Evolutionary conservation across 2,113 vertebrate genomes (phyloP).

Genomic region (Etia nguti): DNA sequence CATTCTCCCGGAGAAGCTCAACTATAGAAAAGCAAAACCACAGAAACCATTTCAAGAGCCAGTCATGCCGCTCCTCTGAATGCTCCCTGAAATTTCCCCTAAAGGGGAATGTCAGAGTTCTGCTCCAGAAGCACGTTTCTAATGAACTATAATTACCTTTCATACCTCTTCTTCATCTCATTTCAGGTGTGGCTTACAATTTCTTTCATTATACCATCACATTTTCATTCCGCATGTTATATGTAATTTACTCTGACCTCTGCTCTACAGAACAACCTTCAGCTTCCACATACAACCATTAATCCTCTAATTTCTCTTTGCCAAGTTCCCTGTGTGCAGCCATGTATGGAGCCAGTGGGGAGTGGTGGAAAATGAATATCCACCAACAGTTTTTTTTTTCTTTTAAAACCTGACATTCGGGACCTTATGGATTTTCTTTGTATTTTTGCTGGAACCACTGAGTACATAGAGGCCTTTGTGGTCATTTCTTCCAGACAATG

Average conservation of each 20-base stretch:
- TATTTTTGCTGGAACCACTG: neutral
- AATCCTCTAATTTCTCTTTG: neutral
- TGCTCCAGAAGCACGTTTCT: conserved; percentile 42
- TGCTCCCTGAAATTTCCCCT: conserved; percentile 27
- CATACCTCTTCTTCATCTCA: conserved; percentile 17
- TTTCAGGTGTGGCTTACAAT: conserved; percentile 20
- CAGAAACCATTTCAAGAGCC: conserved; percentile 9
- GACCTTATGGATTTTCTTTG: neutral
- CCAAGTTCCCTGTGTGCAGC: neutral
- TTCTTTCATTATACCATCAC: conserved; percentile 14
- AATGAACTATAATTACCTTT: conserved; percentile 53
- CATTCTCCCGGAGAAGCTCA: neutral
- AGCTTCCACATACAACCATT: conserved; percentile 12
- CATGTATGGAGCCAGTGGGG: neutral
- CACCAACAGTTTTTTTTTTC: neutral
- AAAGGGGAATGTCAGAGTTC: conserved; percentile 21
- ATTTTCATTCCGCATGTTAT: conserved; percentile 9
- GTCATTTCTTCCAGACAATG: neutral
- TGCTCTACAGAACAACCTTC: conserved; percentile 23
- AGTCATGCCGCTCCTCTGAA: conserved; percentile 11
- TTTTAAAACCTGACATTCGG: neutral
- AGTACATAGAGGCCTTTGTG: neutral
- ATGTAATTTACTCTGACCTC: conserved; percentile 44
- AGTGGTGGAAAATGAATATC: neutral
- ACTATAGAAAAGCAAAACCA: neutral